Base-by-base conservation (phyloP, 2,797 vertebrate genomes). In the Eremophila alpestris region DNA sequence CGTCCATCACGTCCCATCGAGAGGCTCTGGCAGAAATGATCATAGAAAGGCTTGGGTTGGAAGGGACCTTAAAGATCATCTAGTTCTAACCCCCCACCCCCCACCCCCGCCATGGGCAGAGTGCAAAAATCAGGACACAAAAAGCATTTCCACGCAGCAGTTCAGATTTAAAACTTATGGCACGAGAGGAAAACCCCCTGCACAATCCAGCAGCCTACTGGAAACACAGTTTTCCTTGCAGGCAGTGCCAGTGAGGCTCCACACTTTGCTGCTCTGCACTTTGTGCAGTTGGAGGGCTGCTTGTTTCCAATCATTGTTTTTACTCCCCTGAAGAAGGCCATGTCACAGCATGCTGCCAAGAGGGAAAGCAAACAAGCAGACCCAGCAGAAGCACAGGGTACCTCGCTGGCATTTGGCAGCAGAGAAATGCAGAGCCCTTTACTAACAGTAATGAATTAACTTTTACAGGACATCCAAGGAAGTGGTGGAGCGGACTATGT, bases 401-500 rank as follows among this genome's bases (percentile, higher is more conserved):
- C 20, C 24, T n/a, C 77, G 5, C 59, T 18, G 70, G 92, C 77
- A 77, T 68, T 36, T 94, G 94, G 77, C 87, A 94, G 76, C 34
- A 49, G 34, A 74, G 68, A 80, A 91, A 64, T 3, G 5, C 56
- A 54, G 40, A 86, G 76, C 29, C 48, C 73, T 92, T 83, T 54
- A 59, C 65, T 94, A 93, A 93, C 69, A 91, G 85, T 54, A 87
- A 89, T 38, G 80, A 94, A 96, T 94, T 94, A 89, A 96, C 89
- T 93, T 93, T 36, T 41, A 56, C 49, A 74, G 43, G n/a, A 41
- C 60, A 78, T 24, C 80, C 85, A 76, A 70, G 59, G 52, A 83
- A 83, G 65, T 3, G 30, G 63, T 81, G 77, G 71, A 89, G 67
- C 63, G 80, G 80, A 79, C 48, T 71, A 6, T 0, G 32, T 11